These are phyloP conservation scores for Pygmarrhopalites habei DNA, from an alignment of 1,140 invertebrate species.

Conservation along the genomic window DNA sequence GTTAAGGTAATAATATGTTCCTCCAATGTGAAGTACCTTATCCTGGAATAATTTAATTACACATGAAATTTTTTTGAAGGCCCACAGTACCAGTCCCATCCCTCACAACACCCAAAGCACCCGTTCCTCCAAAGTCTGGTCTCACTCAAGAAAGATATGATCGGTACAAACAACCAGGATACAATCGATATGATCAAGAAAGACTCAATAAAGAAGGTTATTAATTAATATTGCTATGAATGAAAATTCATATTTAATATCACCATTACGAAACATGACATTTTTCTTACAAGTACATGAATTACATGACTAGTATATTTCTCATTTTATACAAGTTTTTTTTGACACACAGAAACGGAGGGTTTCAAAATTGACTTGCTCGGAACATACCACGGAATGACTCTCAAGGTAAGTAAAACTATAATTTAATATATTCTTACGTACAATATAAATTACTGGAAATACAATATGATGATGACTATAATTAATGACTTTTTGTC, in stretches of 20 bases:
- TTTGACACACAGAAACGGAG: constrained; percentile 67
- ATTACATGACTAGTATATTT: no score
- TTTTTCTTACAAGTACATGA: background rate
- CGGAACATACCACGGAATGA: constrained; percentile 96
- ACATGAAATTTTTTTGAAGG: no score
- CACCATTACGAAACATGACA: background rate
- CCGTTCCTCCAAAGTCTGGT: constrained; percentile 57
- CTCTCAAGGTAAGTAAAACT: no score
- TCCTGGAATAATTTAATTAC: no score
- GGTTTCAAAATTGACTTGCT: constrained; percentile 97
- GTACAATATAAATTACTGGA: no score
- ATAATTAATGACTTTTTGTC: no score
- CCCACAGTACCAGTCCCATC: constrained; percentile 15
- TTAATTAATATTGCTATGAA: background rate
- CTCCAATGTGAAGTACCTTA: no score
- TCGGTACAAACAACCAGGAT: constrained; percentile 61
- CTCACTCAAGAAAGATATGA: constrained; percentile 60
- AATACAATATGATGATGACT: no score
- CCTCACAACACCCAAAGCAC: constrained; percentile 48
- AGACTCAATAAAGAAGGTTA: constrained; percentile 58
- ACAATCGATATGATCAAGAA: constrained; percentile 98
- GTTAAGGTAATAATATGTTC: constrained; percentile 33
- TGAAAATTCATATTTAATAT: background rate
- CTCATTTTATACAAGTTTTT: constrained; percentile 19
- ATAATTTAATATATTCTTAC: no score